Percentiles rank a stretch among this genome's conserved stretches.
phyloP scores from a whole-genome alignment of 2,888 invertebrate genomes.

The Caenorhabditis drosophilae region DNA sequence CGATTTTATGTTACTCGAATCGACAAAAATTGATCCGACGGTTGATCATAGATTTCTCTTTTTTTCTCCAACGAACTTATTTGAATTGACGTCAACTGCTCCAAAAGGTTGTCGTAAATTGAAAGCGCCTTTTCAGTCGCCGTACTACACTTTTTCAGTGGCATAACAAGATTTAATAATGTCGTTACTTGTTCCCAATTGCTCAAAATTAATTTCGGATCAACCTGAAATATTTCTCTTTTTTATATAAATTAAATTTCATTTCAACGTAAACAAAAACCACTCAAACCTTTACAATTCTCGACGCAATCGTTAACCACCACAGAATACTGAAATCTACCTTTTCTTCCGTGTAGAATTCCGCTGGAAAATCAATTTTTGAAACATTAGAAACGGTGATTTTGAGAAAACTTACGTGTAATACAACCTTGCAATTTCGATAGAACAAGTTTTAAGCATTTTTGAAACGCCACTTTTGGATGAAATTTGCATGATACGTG shows the following conservation, averaged over 20 bases:
- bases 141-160: constrained; percentile 76
- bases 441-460: constrained; percentile 56
- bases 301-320: constrained; percentile 60
- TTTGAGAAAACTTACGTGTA: constrained; percentile 38
- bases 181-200: constrained; percentile 75
- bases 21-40: constrained; percentile 78
- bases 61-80: constrained; percentile 14
- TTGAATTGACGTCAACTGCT: constrained; percentile 74
- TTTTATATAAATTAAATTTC: too few species aligned
- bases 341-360: constrained; percentile 49
- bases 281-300: constrained; percentile 77
- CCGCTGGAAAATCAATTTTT: constrained; percentile 25
- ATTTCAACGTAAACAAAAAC: too few species aligned
- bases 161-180: constrained; percentile 79
- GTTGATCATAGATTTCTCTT: constrained; percentile 73
- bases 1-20: constrained; percentile 73
- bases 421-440: constrained; percentile 47
- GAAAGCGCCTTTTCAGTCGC: constrained; percentile 72
- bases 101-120: constrained; percentile 75
- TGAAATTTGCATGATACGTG: constrained; percentile 72
- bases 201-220: constrained; percentile 31
- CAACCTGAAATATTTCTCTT: too few species aligned
- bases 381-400: background rate
- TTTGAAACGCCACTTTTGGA: constrained; percentile 56
- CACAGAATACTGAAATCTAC: constrained; percentile 60